Evolutionary conservation across 2,888 invertebrate species (phyloP).

Genomic region (Lissocephala sabroskyi): DNA sequence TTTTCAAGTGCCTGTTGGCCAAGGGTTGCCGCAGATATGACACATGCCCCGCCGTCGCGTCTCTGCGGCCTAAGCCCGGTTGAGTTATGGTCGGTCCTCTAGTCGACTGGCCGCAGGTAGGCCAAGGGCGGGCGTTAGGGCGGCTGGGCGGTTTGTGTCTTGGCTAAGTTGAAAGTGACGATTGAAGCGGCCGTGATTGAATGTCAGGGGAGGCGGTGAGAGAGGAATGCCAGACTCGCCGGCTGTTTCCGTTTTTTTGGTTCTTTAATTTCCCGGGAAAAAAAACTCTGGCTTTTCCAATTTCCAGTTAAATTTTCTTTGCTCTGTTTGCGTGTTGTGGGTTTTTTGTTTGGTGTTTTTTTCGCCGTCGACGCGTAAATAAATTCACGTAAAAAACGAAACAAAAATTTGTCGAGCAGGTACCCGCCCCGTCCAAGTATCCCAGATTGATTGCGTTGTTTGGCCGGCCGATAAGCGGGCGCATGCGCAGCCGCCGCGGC

Average conservation of each 20-base stretch:
- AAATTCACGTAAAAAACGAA: constrained; percentile 48
- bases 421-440: constrained; percentile 45
- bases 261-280: constrained; percentile 45
- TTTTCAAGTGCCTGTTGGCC: constrained; percentile 56
- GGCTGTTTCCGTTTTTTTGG: no score
- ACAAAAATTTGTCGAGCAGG: constrained; percentile 27
- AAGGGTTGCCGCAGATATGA: constrained; percentile 10
- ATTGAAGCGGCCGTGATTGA: constrained; percentile 1
- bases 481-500: constrained; percentile 41
- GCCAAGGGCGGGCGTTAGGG: no score
- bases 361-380: no score
- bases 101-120: no score
- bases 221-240: constrained; percentile 23
- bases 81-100: no score
- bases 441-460: constrained; percentile 44
- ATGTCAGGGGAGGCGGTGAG: constrained; percentile 8
- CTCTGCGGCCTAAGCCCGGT: no score
- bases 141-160: constrained; percentile 3
- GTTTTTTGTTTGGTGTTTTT: constrained; percentile 34
- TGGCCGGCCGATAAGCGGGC: constrained; percentile 26
- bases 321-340: constrained; percentile 34
- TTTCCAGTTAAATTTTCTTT: constrained; percentile 59
- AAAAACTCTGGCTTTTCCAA: constrained; percentile 24
- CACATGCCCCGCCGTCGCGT: not conserved
- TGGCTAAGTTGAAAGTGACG: constrained; percentile 1